Evolutionary conservation across 2,113 vertebrate species (phyloP), one percentile per base, ranked within the genome.

Genomic region (Lophotis ruficrista): DNA sequence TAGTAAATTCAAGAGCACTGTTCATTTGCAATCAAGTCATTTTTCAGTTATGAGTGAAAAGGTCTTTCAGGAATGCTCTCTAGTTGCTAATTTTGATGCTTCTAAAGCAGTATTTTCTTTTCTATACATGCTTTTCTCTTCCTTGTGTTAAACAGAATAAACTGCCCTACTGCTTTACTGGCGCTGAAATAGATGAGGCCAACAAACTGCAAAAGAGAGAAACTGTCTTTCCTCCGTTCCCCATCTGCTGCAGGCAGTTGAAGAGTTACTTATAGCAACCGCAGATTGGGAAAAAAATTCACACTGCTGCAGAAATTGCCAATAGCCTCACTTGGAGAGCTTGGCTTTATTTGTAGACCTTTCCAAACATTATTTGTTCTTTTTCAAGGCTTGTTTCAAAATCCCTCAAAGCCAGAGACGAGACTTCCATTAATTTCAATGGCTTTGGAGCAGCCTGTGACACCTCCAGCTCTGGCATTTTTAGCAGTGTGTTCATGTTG

Each of bases 261-360:
- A 95, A 78, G 90, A 71, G 95, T 96, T 94, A 91, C 89, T 94
- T 91, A 79, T 71, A 92, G 92, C 91, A 96, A 96, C 86, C 31
- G 6, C 47, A 85, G 83, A 81, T 92, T 51, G 53, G 81, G 89
- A 33, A 93, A 88, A 96, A 94, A 95, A 89, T 53, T 81, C 80
- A 90, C 57, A 68, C 54, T 89, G 83, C 94, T 61, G 33, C 82
- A 93, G 94, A 84, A 94, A 92, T 66, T 84, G 80, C 51, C 50
- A 96, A 57, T 21, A 83, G 53, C 31, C 22, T 91, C 50, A 33
- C 73, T 87, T 72, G 80, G 50, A 94, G 70, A 94, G 54, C 73
- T 50, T 91, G 73, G 77, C 83, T 89, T 92, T 87, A 87, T 92
- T 79, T 91, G 83, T 61, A 96, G 92, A 72, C 48, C 79, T 64